Percentiles rank a stretch among this genome's conserved stretches.
These are phyloP conservation scores for Contarinia nasturtii DNA, from an alignment of 1,140 invertebrate genomes.

Conservation along the genomic window DNA sequence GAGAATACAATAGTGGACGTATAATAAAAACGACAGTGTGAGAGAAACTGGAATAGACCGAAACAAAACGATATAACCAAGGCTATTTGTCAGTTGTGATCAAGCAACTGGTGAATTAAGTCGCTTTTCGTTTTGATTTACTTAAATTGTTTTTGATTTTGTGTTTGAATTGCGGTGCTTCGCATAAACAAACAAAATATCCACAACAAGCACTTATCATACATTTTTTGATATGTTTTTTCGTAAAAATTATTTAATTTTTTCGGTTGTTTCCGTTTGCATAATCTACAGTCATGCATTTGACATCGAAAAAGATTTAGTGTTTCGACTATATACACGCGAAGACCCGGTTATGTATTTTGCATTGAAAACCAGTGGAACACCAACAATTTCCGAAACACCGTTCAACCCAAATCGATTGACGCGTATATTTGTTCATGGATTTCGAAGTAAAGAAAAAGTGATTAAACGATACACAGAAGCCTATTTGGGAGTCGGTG, in stretches of 20 bases:
- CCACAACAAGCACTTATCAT: too few species aligned
- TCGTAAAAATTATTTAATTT: neutral
- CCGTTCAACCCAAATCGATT: neutral
- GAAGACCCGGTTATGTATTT: neutral
- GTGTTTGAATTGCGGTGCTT: too few species aligned
- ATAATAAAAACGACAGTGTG: too few species aligned
- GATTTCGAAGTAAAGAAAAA: neutral
- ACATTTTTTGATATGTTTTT: too few species aligned
- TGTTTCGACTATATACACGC: neutral
- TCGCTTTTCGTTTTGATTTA: too few species aligned
- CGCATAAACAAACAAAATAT: too few species aligned
- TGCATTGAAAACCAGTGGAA: neutral
- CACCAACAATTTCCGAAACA: neutral
- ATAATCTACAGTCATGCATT: neutral
- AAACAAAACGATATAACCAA: too few species aligned
- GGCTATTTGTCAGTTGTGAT: too few species aligned
- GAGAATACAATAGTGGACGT: too few species aligned
- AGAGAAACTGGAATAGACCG: too few species aligned
- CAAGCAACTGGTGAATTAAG: too few species aligned
- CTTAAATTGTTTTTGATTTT: too few species aligned
- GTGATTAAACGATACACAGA: neutral
- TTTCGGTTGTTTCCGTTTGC: conserved; percentile 2
- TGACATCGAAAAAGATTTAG: neutral
- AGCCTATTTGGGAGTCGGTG: neutral
- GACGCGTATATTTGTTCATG: neutral